Conservation (phyloP, 2,888 invertebrate genomes). For the Carcina quercana region DNA sequence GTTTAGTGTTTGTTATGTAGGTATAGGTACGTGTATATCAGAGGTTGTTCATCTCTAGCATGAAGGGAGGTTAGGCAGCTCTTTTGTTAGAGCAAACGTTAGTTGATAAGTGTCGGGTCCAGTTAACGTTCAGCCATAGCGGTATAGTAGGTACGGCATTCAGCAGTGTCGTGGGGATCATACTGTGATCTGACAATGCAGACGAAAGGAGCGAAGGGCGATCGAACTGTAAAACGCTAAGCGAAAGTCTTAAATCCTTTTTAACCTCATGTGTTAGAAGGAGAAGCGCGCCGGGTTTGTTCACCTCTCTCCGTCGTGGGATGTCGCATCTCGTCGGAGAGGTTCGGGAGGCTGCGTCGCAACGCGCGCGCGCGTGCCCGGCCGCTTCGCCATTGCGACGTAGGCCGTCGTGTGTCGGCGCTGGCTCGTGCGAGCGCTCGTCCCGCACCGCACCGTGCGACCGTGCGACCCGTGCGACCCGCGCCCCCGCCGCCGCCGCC, state of each 20-base stretch:
- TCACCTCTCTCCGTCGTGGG: slow-evolving; percentile 58
- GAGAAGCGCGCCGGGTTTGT: slow-evolving; percentile 69
- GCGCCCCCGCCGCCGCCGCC: slow-evolving; percentile 17
- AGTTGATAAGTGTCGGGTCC: too few relatives aligned
- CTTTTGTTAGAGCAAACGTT: too few relatives aligned
- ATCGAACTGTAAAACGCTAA: slow-evolving; percentile 61
- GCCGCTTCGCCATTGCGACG: slow-evolving; percentile 73
- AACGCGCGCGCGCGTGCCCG: slow-evolving; percentile 72
- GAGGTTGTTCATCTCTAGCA: too few relatives aligned
- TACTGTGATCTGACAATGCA: too few relatives aligned
- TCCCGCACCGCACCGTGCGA: slow-evolving; percentile 39
- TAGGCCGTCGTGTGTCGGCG: slow-evolving; percentile 71
- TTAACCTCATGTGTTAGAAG: slow-evolving; percentile 68
- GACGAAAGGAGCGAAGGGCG: too few relatives aligned
- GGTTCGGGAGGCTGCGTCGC: slow-evolving; percentile 62
- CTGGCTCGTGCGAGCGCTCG: slow-evolving; percentile 64
- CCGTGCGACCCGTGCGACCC: slow-evolving; percentile 28
- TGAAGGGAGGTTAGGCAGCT: too few relatives aligned
- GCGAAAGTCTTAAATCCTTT: slow-evolving; percentile 68
- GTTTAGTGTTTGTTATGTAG: too few relatives aligned
- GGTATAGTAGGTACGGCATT: too few relatives aligned
- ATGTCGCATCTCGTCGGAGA: slow-evolving; percentile 50
- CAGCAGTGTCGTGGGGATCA: slow-evolving; percentile 17
- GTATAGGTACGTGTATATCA: too few relatives aligned
- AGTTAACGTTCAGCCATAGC: too few relatives aligned